Evolutionary conservation across 2,113 vertebrate genomes (phyloP).

Genomic region (Bujurquina vittata): DNA sequence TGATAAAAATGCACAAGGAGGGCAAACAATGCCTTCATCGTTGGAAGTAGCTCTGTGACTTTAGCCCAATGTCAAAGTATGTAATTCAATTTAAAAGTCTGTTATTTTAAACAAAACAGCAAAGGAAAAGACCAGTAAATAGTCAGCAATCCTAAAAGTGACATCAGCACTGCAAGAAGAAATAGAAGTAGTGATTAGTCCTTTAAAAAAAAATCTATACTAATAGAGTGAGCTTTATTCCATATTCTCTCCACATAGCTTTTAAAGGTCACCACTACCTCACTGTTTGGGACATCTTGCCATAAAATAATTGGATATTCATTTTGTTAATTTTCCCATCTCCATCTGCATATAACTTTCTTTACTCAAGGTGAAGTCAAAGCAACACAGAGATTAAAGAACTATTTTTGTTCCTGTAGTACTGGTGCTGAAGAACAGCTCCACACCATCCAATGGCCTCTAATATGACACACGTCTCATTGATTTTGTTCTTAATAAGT

Average conservation of each 20-base stretch:
- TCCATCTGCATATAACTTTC: neutral
- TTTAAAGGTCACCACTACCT: neutral
- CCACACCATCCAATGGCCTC: slow-evolving; percentile 18
- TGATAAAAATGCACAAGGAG: slow-evolving; percentile 11
- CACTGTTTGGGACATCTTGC: neutral
- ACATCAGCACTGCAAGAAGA: neutral
- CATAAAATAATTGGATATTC: neutral
- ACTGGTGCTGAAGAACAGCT: slow-evolving; percentile 75
- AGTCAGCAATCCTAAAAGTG: neutral
- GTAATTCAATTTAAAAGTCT: neutral
- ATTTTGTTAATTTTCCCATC: neutral
- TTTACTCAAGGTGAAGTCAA: neutral
- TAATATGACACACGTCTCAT: neutral
- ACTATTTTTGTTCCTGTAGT: neutral
- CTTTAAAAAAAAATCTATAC: neutral
- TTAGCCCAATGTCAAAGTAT: slow-evolving; percentile 14
- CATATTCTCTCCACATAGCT: no score
- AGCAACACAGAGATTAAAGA: neutral
- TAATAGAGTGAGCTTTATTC: neutral
- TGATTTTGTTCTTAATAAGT: neutral
- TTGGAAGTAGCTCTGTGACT: neutral
- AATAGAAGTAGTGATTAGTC: neutral
- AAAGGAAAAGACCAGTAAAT: neutral
- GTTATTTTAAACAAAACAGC: neutral
- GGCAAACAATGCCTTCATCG: slow-evolving; percentile 50